phyloP scores from a whole-genome alignment of 2,888 invertebrate genomes.

The Petrophora chlorosata region DNA sequence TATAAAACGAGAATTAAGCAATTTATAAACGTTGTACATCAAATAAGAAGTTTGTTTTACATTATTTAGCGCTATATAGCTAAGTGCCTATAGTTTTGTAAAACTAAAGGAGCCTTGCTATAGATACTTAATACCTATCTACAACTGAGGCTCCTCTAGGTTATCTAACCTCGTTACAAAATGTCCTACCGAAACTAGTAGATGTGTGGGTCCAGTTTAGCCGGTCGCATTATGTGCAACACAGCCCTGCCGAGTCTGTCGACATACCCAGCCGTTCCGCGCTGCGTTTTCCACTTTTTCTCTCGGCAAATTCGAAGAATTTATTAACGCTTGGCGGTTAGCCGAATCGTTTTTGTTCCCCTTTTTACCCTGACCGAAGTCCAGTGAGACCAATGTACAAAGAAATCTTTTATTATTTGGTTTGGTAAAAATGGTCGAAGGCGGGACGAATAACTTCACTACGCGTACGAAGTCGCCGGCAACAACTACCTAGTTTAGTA shows the following conservation, averaged over 20 bases:
- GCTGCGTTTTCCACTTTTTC: slow-evolving; percentile 57
- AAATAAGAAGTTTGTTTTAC: no score
- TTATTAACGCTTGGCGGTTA: slow-evolving; percentile 80
- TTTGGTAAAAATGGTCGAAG: slow-evolving; percentile 37
- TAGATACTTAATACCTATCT: no score
- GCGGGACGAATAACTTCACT: no score
- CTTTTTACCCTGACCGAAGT: slow-evolving; percentile 64
- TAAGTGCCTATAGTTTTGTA: no score
- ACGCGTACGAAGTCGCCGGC: no score
- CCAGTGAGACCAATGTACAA: slow-evolving; percentile 56
- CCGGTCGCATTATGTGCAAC: slow-evolving; percentile 30
- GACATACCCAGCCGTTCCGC: slow-evolving; percentile 47
- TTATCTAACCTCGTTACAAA: background rate
- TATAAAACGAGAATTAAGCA: no score
- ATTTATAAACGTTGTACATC: no score
- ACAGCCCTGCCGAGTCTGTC: slow-evolving; percentile 35
- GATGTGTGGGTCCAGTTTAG: slow-evolving; percentile 30
- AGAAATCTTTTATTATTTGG: slow-evolving; percentile 51
- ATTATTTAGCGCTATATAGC: no score
- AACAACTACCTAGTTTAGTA: no score
- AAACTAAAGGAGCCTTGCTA: no score
- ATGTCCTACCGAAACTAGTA: no score
- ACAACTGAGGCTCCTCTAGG: no score
- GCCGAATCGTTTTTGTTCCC: slow-evolving; percentile 69
- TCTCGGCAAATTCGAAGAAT: slow-evolving; percentile 72